Conservation (phyloP, 1,140 invertebrate genomes). For the Temnothorax curvispinosus region DNA sequence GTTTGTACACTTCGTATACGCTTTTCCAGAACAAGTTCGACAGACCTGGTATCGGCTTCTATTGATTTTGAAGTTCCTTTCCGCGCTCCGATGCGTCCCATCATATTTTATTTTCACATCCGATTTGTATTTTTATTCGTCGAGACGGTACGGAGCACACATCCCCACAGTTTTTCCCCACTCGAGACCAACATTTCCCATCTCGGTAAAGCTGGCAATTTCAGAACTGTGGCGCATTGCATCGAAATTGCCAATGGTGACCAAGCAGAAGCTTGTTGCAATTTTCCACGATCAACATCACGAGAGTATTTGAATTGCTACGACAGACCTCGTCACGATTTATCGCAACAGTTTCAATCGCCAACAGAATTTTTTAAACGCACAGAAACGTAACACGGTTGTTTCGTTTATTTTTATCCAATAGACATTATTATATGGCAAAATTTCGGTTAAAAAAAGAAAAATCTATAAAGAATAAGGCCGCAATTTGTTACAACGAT, state of each 20-base stretch:
- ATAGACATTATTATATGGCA: background rate
- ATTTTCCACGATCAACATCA: constrained; percentile 28
- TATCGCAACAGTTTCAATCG: background rate
- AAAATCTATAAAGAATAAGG: background rate
- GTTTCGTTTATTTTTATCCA: background rate
- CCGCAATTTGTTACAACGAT: background rate
- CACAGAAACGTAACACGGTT: background rate
- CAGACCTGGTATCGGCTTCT: constrained; percentile 29
- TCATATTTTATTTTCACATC: constrained; percentile 57
- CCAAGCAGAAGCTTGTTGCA: constrained; percentile 4
- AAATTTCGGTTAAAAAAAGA: background rate
- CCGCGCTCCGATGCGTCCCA: background rate
- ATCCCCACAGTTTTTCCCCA: background rate
- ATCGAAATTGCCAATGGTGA: constrained; percentile 2
- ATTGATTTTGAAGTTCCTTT: constrained; percentile 46
- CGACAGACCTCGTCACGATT: background rate
- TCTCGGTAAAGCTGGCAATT: constrained; percentile 49
- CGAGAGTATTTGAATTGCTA: background rate
- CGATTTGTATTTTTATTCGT: constrained; percentile 44
- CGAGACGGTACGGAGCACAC: background rate
- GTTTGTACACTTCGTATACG: constrained; percentile 15
- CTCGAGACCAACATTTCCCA: constrained; percentile 20
- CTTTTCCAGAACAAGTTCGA: constrained; percentile 17
- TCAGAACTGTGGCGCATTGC: constrained; percentile 14
- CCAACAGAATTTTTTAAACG: background rate